phyloP scores from a whole-genome alignment of 2,888 invertebrate genomes.

The Fragum sueziense region DNA sequence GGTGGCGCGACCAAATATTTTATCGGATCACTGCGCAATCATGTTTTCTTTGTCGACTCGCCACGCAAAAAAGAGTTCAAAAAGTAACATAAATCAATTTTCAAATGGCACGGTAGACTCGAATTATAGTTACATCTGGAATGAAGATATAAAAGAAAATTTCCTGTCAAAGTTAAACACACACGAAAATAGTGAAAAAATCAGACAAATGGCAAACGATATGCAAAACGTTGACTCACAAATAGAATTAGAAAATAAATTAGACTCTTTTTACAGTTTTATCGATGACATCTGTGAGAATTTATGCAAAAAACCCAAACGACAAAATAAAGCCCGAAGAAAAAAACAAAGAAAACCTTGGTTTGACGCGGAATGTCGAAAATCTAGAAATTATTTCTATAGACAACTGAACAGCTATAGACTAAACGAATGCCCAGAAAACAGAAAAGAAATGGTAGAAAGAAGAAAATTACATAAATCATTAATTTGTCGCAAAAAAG shows the following conservation, averaged over 20 bases:
- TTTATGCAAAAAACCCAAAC: not conserved
- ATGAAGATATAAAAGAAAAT: not conserved
- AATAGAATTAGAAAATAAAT: not conserved
- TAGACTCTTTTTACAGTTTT: not conserved
- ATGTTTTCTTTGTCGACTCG: not conserved
- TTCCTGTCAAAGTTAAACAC: not conserved
- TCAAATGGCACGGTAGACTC: not conserved
- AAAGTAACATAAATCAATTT: not conserved
- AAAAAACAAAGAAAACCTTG: not conserved
- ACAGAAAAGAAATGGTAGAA: conserved; percentile 11
- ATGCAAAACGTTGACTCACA: not conserved
- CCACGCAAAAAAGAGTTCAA: not conserved
- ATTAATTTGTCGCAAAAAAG: conserved; percentile 11
- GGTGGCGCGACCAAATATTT: not conserved
- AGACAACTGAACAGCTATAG: not conserved
- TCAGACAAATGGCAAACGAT: not conserved
- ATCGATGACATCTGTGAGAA: not conserved
- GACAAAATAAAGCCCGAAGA: not conserved
- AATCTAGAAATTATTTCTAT: not conserved
- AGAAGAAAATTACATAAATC: conserved; percentile 8
- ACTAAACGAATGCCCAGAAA: not conserved
- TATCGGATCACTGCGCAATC: conserved; percentile 1
- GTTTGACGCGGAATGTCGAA: not conserved
- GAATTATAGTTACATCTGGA: not conserved
- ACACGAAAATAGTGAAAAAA: not conserved